Evolutionary conservation across 1,140 invertebrate genomes (phyloP), one percentile per base, ranked within the genome.

Genomic region (Sipha flava): DNA sequence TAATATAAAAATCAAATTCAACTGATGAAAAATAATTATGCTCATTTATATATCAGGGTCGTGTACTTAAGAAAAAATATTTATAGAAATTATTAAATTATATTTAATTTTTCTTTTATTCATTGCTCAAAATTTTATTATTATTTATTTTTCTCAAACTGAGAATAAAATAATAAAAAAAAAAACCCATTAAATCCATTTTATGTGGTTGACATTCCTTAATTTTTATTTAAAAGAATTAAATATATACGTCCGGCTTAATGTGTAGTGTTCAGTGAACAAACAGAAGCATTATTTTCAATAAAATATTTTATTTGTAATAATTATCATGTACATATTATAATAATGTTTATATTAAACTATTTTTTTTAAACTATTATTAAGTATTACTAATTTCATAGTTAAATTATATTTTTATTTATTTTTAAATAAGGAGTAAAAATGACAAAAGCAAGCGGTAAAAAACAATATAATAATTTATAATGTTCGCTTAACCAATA

Each of bases 331-430:
- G 47, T 54, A 57, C n/a, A 77, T 54, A 73, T 12, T 21, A 77
- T 57, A 57, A n/a, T 57, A 49, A 47, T 77, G 72, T 77, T 77
- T 77, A 57, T 77, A 77, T 77, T 77, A 77, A 77, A 77, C 72
- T 59, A 26, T 75, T 16, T 75, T 54, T 75, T 77, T 57, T 77
- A 43, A 57, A 57, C 12, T 40, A 40, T 16, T 77, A 10, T 57
- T 77, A 77, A 77, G 72, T 77, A 77, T 57, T 57, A 77, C 52
- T 77, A 77, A 77, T 57, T 57, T 57, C 34, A 26, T 77, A 77
- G 72, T 77, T 77, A 77, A 57, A 77, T 77, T 77, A 57, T 77
- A 77, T 77, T 73, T 73, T 73, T 73, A 73, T 73, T 73, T 77
- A 77, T 77, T 54, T 77, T 73, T 54, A 37, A 77, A 54, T 37